Evolutionary conservation across 2,113 vertebrate species (phyloP).

Genomic region (Engystomops pustulosus): DNA sequence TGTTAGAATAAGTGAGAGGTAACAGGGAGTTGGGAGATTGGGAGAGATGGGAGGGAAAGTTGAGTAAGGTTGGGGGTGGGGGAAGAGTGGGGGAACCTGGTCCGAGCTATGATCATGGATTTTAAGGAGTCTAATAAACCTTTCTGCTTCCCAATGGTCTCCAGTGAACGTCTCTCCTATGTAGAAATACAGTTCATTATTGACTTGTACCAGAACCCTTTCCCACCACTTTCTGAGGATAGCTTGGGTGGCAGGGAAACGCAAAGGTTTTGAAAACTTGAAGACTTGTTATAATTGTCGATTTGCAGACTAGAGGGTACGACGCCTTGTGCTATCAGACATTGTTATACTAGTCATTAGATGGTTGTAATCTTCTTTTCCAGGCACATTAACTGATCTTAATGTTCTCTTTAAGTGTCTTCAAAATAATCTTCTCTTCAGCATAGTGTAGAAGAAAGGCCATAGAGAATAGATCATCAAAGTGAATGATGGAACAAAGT

Average conservation of each 20-base stretch:
- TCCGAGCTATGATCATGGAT: no score
- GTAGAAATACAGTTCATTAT: neutral
- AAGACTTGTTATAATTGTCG: neutral
- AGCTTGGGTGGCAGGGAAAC: neutral
- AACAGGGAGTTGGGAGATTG: no score
- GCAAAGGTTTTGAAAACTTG: neutral
- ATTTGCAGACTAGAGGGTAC: neutral
- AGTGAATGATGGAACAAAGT: conserved; percentile 13
- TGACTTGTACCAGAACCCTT: neutral
- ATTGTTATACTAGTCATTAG: conserved; percentile 2
- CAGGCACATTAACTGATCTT: conserved; percentile 12
- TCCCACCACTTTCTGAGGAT: neutral
- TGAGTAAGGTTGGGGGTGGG: no score
- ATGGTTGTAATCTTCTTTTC: conserved; percentile 10
- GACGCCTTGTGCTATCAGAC: conserved; percentile 6
- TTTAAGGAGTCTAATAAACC: no score
- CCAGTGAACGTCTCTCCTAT: neutral
- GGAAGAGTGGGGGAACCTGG: no score
- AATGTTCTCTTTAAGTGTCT: conserved; percentile 32
- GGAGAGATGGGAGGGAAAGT: no score
- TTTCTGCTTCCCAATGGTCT: no score
- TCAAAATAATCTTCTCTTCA: conserved; percentile 31
- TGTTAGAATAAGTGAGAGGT: no score
- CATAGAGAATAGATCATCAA: neutral
- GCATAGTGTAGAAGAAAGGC: conserved; percentile 16